Evolutionary conservation across 2,113 vertebrate genomes (phyloP), one percentile per base, ranked within the genome.

Genomic region (Lophius piscatorius): DNA sequence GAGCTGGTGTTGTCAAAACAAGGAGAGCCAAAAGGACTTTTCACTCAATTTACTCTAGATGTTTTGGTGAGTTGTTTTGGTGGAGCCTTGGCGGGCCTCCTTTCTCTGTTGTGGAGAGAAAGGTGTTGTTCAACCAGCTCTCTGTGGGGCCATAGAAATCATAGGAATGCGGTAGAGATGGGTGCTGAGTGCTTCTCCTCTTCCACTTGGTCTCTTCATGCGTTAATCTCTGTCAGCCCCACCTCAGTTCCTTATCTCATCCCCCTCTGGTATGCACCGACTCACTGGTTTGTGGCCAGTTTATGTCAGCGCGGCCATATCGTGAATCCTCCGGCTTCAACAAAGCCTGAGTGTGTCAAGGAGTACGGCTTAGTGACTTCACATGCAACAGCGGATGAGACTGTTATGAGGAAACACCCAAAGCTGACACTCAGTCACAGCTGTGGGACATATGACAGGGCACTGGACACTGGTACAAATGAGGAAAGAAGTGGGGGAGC

Each of bases 81-180:
- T 9, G 20, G 52, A 36, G 17, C 41, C 23, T 38, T 33, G 22
- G 13, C 13, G 52, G 36, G 39, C 31, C 36, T 34, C 20, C 24
- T 20, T 5, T 55, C 31, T n/a, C 16, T 17, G 10, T n/a, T 51
- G 12, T 13, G 34, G 29, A 62, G 36, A 44, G 14, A 22, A 40
- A 47, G 23, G 11, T 45, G 28, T 39, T 69, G 60, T 70, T 57
- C 26, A 38, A 4, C 6, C 10, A 12, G 10, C 33, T 50, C 47
- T 39, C 9, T 0, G 46, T 28, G 35, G 52, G 50, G 48, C 50
- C 29, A 23, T 41, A 78, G 55, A 84, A 70, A 80, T 78, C 36
- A 24, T 52, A 60, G 60, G 72, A 58, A 86, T 74, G 65, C 50
- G 51, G 34, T 5, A 39, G 2, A 64, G 20, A 55, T 13, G 22